A percentile compares a stretch with the other conserved stretches of the same genome.
phyloP scores from a whole-genome alignment of 1,140 invertebrate species.

The Mamestra configurata region DNA sequence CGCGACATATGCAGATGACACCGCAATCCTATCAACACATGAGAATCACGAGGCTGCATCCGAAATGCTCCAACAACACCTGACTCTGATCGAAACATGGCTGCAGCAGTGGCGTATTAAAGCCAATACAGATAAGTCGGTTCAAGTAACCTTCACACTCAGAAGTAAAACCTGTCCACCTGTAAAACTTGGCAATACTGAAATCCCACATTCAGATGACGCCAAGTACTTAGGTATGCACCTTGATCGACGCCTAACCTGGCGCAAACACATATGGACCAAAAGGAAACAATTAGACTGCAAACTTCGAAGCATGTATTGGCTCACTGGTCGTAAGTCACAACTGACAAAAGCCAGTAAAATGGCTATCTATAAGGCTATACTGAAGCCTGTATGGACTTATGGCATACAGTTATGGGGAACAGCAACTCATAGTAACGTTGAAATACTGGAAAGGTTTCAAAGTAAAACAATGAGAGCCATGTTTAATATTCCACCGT shows the following conservation, averaged over 20 bases:
- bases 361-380: neutral
- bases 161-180: constrained; percentile 23
- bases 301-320: too few relatives aligned
- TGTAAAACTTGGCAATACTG: too few relatives aligned
- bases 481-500: neutral
- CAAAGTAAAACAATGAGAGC: constrained; percentile 9
- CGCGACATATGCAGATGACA: too few relatives aligned
- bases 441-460: neutral
- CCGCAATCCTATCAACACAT: neutral
- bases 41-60: constrained; percentile 9
- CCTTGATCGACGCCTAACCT: too few relatives aligned
- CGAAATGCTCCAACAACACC: neutral
- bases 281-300: too few relatives aligned
- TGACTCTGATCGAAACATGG: constrained; percentile 2
- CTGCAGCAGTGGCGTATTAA: neutral
- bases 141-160: constrained; percentile 1
- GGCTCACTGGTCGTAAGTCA: too few relatives aligned
- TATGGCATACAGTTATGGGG: too few relatives aligned
- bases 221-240: too few relatives aligned
- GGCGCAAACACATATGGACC: too few relatives aligned
- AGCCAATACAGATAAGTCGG: constrained; percentile 10
- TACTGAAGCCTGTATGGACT: too few relatives aligned
- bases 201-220: too few relatives aligned
- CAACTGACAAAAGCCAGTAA: neutral
- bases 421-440: too few relatives aligned